Base-by-base conservation (phyloP, 2,113 vertebrate species). In the Picathartes gymnocephalus region DNA sequence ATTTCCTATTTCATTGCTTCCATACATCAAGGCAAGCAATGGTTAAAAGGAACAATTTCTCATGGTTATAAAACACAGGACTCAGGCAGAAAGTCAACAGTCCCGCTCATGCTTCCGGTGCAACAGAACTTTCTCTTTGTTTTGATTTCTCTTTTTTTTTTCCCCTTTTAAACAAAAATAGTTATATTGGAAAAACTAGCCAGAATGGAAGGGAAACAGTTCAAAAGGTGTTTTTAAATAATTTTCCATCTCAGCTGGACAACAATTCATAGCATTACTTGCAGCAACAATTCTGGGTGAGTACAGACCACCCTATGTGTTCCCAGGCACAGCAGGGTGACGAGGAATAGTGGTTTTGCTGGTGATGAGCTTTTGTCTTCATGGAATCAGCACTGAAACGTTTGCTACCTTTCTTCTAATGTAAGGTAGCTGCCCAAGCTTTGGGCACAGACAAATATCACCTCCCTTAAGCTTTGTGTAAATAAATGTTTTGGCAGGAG, bases 401-500 rank as follows among this genome's bases (percentile, higher is more conserved):
- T 71, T 92, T 81, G 20, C 42, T 40, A 81, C 60, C 64, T 91
- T 93, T 58, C 47, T 85, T 82, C 47, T 77, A 68, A 40, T 9
- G 17, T 31, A 86, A 84, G 42, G 40, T 72, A 51, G 54, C 60
- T 89, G 53, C 50, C 81, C 71, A 88, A 81, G 76, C 27, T 70
- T 80, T 80, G 72, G 42, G 60, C 50, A 78, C 80, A 76, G 40
- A 82, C 56, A 94, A 83, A 45, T 48, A 71, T 64, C 65, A 88
- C 61, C 70, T 87, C 73, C 62, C 40, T 72, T 72, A 82, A 92
- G 54, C 65, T 91, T 70, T 50, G 48, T 51, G 83, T 93, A 92
- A 96, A 89, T 77, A 92, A 87, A 45, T 2, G 17, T 39, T 83
- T 95, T 95, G 90, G 86, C 88, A 85, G 74, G 27, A 87, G 57